Conservation (phyloP, 1,140 invertebrate species). For the Ostrea edulis region DNA sequence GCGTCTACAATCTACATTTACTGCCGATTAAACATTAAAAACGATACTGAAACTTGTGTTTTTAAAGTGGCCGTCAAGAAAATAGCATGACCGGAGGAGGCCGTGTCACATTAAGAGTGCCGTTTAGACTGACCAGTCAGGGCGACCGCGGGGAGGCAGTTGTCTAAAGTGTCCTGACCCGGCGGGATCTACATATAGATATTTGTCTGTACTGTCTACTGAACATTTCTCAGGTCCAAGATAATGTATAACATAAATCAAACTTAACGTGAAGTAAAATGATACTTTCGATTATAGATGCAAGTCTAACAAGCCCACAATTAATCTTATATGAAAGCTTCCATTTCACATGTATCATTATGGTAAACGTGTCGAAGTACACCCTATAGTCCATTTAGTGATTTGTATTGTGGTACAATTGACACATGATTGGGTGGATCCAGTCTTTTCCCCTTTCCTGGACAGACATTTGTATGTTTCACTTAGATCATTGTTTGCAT, state of each 20-base stretch:
- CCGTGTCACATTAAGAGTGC: neutral
- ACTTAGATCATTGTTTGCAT: too few species aligned
- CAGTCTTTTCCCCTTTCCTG: too few species aligned
- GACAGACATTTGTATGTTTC: too few species aligned
- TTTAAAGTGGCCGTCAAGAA: neutral
- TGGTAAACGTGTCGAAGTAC: too few species aligned
- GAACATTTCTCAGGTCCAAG: neutral
- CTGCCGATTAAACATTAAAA: constrained; percentile 19
- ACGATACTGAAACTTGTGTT: constrained; percentile 22
- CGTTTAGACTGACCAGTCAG: neutral
- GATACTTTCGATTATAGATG: neutral
- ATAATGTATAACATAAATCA: neutral
- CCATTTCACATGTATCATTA: too few species aligned
- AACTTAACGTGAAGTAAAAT: neutral
- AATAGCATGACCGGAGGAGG: neutral
- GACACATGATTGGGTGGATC: too few species aligned
- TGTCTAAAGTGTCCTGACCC: constrained; percentile 6
- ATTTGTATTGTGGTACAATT: too few species aligned
- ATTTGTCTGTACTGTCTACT: neutral
- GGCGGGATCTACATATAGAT: neutral
- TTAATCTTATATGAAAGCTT: neutral
- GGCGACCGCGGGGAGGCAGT: neutral
- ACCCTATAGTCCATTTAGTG: too few species aligned
- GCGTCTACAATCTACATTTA: neutral
- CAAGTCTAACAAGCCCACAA: neutral